Evolutionary conservation across 2,888 invertebrate species (phyloP), one percentile per base, ranked within the genome.

Genomic region (Tenthredo notha): DNA sequence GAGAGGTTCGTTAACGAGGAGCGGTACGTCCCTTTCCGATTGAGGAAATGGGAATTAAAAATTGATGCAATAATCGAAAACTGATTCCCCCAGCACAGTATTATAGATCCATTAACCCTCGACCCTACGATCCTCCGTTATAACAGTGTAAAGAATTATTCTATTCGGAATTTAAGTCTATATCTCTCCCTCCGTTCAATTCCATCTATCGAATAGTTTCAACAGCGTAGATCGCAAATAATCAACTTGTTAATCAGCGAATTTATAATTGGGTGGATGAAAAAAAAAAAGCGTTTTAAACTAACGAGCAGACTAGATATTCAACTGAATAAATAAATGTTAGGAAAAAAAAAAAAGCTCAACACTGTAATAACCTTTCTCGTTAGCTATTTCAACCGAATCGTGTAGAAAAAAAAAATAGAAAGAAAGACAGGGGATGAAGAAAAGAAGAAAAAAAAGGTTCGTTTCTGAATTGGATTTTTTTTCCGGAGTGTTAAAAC

Each of bases 21-120:
- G 58, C 80, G 80, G n/a, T 80, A 15, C 58, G 33, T 80, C 58
- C 40, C 50, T 21, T 61, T 80, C 61, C 80, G 80, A 80, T 80
- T 25, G 61, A 80, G 80, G 80, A 80, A 80, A 80, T 80, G 80
- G 58, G 61, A 61, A 61, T 80, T 25, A 58, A 80, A 80, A 80
- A 80, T 80, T 61, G 61, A 80, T 80, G 40, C 58, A 80, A 80
- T 61, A 58, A 80, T 61, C 80, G 80, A 80, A 61, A n/a, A 80
- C 58, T 61, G 37, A 80, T 80, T 61, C 61, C 33, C 33, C 15
- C 40, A 43, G 21, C 18, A 21, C 72, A 29, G 18, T 50, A 15
- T 47, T 50, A 15, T 47, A 29, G 47, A 50, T 33, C 75, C 12
- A 77, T 77, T 50, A 25, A 77, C 50, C 25, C 75, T 77, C n/a